Evolutionary conservation across 2,113 vertebrate genomes (phyloP).

Genomic region (Podarcis cretensis): DNA sequence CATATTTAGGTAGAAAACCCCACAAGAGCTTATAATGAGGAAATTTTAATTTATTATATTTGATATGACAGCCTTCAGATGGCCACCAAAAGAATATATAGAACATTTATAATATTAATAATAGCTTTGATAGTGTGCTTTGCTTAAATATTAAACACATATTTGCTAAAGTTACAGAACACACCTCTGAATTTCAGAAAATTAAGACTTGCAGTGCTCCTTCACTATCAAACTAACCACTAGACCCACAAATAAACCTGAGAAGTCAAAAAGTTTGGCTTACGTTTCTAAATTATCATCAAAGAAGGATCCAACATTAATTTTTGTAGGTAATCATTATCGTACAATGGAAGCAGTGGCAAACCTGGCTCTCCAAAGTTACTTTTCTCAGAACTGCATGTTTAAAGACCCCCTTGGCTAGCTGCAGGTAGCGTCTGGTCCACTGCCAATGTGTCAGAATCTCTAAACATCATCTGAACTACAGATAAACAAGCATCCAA

Average conservation of each 20-base stretch:
- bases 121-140: not conserved
- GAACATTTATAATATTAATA: conserved; percentile 2
- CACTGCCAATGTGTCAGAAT: conserved; percentile 70
- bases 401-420: conserved; percentile 70
- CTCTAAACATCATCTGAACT: conserved; percentile 59
- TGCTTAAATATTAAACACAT: conserved; percentile 1
- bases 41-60: not conserved
- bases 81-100: not conserved
- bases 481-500: conserved; percentile 4
- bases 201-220: not conserved
- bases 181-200: not conserved
- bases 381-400: conserved; percentile 73
- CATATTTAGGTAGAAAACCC: not conserved
- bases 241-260: conserved; percentile 10
- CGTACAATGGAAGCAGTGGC: conserved; percentile 60
- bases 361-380: conserved; percentile 67
- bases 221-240: conserved; percentile 19
- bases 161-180: not conserved
- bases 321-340: conserved; percentile 58
- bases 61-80: not conserved
- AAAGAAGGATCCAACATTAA: conserved; percentile 52
- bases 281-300: conserved; percentile 41
- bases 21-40: not conserved
- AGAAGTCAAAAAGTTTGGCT: conserved; percentile 38
- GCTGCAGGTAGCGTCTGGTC: conserved; percentile 55